These are phyloP conservation scores for Narcine bancroftii DNA, from an alignment of 2,113 vertebrate species.

Conservation along the genomic window DNA sequence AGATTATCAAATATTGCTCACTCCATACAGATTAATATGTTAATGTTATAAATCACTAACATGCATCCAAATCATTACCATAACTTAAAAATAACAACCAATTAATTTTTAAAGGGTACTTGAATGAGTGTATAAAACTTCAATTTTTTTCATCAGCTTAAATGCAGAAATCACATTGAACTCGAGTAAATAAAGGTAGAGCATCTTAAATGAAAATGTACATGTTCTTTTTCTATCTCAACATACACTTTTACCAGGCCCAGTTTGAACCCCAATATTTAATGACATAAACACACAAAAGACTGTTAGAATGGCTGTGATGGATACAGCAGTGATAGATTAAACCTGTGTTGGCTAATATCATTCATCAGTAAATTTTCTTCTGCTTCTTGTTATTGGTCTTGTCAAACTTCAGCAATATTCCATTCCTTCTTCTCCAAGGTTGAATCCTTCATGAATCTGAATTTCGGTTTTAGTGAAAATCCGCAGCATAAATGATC, in stretches of 20 bases:
- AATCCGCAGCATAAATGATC: slow-evolving; percentile 32
- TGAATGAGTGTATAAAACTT: neutral
- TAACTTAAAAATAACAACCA: neutral
- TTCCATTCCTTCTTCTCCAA: neutral
- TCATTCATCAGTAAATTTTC: neutral
- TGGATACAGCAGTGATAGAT: too few relatives aligned
- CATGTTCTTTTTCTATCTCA: neutral
- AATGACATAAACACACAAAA: too few relatives aligned
- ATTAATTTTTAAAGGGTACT: neutral
- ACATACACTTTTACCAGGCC: neutral
- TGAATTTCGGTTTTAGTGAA: slow-evolving; percentile 20
- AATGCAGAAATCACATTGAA: neutral
- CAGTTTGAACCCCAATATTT: neutral
- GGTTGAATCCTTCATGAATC: slow-evolving; percentile 22
- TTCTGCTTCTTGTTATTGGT: slow-evolving; percentile 15
- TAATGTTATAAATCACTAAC: neutral
- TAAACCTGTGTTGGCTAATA: neutral
- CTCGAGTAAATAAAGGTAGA: neutral
- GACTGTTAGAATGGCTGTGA: too few relatives aligned
- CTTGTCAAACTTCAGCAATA: neutral
- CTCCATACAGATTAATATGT: neutral
- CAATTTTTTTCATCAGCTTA: neutral
- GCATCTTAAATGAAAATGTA: neutral
- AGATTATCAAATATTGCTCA: neutral
- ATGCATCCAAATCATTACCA: neutral